Percentiles rank a stretch among this genome's conserved stretches.
These are phyloP conservation scores for Anabacerthia variegaticeps DNA, from an alignment of 2,797 vertebrate species.

Conservation along the genomic window DNA sequence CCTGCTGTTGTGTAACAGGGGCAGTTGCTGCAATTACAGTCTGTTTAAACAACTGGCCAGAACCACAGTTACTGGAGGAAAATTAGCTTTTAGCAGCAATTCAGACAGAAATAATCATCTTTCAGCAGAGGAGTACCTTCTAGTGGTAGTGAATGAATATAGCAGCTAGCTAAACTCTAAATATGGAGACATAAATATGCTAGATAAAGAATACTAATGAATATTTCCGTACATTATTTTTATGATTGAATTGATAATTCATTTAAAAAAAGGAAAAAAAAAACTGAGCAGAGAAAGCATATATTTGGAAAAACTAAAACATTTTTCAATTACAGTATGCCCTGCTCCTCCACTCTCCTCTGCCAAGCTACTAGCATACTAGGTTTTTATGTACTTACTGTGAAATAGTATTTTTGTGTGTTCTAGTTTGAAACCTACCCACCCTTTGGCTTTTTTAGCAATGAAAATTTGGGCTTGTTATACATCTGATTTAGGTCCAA, in stretches of 20 bases:
- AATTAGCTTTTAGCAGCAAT: background rate
- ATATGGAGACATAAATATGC: background rate
- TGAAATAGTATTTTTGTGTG: background rate
- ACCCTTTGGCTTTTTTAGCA: background rate
- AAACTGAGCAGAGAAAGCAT: background rate
- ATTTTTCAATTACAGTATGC: background rate
- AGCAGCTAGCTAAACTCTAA: background rate
- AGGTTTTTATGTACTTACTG: background rate
- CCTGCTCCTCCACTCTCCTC: background rate
- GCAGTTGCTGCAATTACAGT: background rate
- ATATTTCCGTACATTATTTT: background rate
- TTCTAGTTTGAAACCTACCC: background rate
- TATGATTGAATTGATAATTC: background rate
- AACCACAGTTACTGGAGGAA: background rate
- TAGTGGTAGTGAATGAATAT: conserved; percentile 28
- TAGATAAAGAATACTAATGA: background rate
- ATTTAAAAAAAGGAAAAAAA: background rate
- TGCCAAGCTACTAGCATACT: rapidly evolving
- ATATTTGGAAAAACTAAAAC: background rate
- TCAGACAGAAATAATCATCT: background rate
- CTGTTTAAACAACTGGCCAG: background rate
- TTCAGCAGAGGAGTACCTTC: conserved; percentile 49
- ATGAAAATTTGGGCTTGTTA: background rate
- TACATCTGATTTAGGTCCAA: background rate
- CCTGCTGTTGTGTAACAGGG: background rate